Evolutionary conservation across 2,113 vertebrate genomes (phyloP).

Genomic region (Desmodus rotundus): DNA sequence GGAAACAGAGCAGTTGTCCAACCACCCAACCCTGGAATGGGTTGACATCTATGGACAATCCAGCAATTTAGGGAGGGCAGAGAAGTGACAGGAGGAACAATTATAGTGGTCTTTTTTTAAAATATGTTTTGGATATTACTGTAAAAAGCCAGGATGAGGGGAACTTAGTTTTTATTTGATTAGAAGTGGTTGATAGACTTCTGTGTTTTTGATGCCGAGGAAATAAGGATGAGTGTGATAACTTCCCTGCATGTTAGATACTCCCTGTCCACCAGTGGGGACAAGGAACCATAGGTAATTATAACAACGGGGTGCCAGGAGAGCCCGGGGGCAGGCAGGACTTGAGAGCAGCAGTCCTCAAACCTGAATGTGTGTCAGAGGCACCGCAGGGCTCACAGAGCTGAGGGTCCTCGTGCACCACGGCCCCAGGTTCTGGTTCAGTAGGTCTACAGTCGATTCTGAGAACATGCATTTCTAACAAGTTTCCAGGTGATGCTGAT

Average conservation of each 20-base stretch:
- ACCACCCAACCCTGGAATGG: background rate
- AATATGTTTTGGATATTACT: background rate
- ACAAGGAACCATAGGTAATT: background rate
- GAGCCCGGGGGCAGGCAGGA: too few relatives aligned
- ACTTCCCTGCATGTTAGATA: background rate
- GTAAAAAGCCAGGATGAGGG: background rate
- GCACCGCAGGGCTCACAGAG: background rate
- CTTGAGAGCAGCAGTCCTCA: background rate
- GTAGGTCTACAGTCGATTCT: background rate
- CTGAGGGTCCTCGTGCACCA: background rate
- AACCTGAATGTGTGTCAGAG: background rate
- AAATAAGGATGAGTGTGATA: background rate
- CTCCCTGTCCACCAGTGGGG: background rate
- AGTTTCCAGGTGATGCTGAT: background rate
- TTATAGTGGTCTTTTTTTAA: background rate
- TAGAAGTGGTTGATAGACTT: background rate
- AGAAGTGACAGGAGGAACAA: background rate
- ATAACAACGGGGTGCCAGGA: rapidly evolving
- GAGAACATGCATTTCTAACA: background rate
- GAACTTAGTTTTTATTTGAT: background rate
- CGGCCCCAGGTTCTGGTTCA: background rate
- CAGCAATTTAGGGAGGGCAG: background rate
- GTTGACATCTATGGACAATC: background rate
- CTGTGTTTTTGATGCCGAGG: background rate
- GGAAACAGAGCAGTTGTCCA: background rate